These are phyloP conservation scores for Pyrochroa serraticornis DNA, from an alignment of 2,888 invertebrate genomes.

Conservation along the genomic window DNA sequence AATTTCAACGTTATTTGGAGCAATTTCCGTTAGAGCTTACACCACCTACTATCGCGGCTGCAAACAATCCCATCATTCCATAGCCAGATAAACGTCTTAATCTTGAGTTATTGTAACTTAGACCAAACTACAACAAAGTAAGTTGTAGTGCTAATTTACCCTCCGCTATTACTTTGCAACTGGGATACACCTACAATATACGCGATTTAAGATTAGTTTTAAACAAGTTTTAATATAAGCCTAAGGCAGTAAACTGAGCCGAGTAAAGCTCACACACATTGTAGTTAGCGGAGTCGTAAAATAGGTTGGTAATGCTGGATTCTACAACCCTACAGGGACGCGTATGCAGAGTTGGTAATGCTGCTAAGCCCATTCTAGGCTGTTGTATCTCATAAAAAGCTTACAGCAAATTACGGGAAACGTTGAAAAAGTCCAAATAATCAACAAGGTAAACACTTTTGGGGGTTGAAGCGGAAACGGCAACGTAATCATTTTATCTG, in stretches of 20 bases:
- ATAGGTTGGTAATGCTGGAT: slow-evolving; percentile 34
- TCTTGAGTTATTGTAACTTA: neutral
- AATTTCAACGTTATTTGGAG: slow-evolving; percentile 1
- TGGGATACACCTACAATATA: slow-evolving; percentile 2
- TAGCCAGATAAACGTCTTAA: neutral
- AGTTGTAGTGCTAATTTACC: slow-evolving; percentile 6
- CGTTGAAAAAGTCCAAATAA: neutral
- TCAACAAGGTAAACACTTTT: no score
- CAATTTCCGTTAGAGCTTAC: neutral
- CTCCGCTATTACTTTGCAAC: neutral
- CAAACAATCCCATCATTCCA: neutral
- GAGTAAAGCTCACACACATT: slow-evolving; percentile 29
- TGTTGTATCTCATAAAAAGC: slow-evolving; percentile 36
- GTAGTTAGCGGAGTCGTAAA: slow-evolving; percentile 35
- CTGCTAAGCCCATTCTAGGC: slow-evolving; percentile 40
- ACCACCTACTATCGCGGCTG: neutral
- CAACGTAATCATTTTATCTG: no score
- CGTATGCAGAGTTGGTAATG: slow-evolving; percentile 48
- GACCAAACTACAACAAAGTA: slow-evolving; percentile 1
- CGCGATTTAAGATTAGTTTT: slow-evolving; percentile 30
- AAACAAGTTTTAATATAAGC: slow-evolving; percentile 33
- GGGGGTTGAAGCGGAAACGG: no score
- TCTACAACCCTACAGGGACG: slow-evolving; percentile 44
- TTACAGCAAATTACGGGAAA: slow-evolving; percentile 33
- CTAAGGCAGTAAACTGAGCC: slow-evolving; percentile 29